A percentile compares a stretch with the other conserved stretches of the same genome.
Conservation (phyloP, 2,113 vertebrate species). For the Grantiella picta region DNA sequence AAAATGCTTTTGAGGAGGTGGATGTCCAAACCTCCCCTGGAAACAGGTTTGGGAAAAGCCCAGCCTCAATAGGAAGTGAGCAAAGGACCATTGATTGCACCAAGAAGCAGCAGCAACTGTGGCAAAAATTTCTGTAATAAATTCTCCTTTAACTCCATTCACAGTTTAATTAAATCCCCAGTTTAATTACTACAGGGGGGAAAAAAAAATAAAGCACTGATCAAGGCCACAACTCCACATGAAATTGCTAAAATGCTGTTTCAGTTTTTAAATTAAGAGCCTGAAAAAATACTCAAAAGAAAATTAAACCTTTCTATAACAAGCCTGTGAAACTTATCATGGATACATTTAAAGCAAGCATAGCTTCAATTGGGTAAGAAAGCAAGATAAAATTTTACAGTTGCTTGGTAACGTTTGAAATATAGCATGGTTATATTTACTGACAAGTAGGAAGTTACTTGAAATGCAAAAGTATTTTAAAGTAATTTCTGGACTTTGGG, state of each 20-base stretch:
- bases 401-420: neutral
- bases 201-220: neutral
- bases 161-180: conserved; percentile 9
- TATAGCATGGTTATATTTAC: neutral
- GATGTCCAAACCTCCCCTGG: neutral
- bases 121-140: neutral
- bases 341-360: neutral
- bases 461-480: neutral
- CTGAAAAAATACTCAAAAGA: neutral
- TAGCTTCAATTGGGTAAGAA: neutral
- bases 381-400: neutral
- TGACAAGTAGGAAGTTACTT: neutral
- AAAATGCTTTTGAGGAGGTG: neutral
- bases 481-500: neutral
- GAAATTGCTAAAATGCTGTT: neutral
- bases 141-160: neutral
- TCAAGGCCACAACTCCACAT: neutral
- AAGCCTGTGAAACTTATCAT: neutral
- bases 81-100: neutral
- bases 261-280: neutral
- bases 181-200: neutral
- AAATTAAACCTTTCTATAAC: neutral
- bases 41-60: neutral
- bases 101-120: neutral
- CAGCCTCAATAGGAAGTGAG: neutral